Conservation (phyloP, 2,888 invertebrate species). For the Acholoe squamosa region DNA sequence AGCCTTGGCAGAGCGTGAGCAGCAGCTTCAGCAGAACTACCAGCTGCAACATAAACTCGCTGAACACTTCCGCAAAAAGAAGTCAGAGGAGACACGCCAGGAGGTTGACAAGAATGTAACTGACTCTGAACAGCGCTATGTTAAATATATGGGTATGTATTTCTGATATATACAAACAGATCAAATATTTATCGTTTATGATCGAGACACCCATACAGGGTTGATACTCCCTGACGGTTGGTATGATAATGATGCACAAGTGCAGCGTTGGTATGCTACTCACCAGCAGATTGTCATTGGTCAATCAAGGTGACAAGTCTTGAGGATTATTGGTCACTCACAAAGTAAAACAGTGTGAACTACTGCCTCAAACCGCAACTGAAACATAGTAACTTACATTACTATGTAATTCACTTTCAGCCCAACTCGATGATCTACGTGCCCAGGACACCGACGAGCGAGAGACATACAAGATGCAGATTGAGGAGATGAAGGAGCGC, state of each 20-base stretch:
- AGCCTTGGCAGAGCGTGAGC: slow-evolving; percentile 79
- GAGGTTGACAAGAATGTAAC: slow-evolving; percentile 81
- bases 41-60: slow-evolving; percentile 83
- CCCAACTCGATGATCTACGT: slow-evolving; percentile 81
- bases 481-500: slow-evolving; percentile 78
- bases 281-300: too few relatives aligned
- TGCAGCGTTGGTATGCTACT: too few relatives aligned
- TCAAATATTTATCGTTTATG: background rate
- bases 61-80: slow-evolving; percentile 82
- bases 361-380: too few relatives aligned
- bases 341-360: too few relatives aligned
- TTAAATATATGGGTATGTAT: slow-evolving; percentile 80
- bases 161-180: background rate
- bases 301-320: too few relatives aligned
- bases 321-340: too few relatives aligned
- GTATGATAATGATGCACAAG: too few relatives aligned
- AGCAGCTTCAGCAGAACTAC: slow-evolving; percentile 80
- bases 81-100: slow-evolving; percentile 79
- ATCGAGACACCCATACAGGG: background rate
- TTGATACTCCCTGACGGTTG: too few relatives aligned
- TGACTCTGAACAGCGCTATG: slow-evolving; percentile 83
- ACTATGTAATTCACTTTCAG: slow-evolving; percentile 73
- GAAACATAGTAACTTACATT: too few relatives aligned
- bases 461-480: slow-evolving; percentile 76
- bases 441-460: slow-evolving; percentile 76